These are phyloP conservation scores for Dastarcus helophoroides DNA, from an alignment of 2,888 invertebrate species.

Conservation along the genomic window DNA sequence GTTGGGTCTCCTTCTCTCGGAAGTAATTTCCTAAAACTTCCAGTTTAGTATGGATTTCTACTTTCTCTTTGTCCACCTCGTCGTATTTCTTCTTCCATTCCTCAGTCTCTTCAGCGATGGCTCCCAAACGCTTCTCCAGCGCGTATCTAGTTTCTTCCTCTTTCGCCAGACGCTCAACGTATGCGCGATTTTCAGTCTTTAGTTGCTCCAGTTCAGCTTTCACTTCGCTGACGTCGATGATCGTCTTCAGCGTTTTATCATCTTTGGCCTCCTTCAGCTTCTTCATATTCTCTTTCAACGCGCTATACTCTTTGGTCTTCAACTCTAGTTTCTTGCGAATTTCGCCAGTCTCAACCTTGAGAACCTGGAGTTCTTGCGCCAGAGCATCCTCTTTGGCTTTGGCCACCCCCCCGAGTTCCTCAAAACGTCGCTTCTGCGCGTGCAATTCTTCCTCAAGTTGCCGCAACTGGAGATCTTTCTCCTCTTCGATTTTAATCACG, in stretches of 20 bases:
- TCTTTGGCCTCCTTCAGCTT: constrained; percentile 35
- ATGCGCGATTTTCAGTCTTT: constrained; percentile 41
- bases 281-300: constrained; percentile 40
- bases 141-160: constrained; percentile 37
- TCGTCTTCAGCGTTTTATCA: constrained; percentile 26
- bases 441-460: constrained; percentile 31
- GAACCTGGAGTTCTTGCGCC: constrained; percentile 45
- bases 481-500: constrained; percentile 33
- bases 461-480: constrained; percentile 32
- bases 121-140: constrained; percentile 35
- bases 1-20: constrained; percentile 77
- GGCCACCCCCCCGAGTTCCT: too few species aligned
- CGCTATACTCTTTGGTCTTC: constrained; percentile 35
- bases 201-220: constrained; percentile 48
- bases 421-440: constrained; percentile 26
- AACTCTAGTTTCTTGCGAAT: constrained; percentile 30
- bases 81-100: constrained; percentile 47
- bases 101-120: constrained; percentile 41
- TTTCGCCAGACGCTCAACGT: constrained; percentile 37
- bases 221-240: constrained; percentile 44
- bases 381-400: constrained; percentile 44
- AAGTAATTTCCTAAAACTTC: constrained; percentile 83
- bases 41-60: constrained; percentile 70
- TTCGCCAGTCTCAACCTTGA: constrained; percentile 36
- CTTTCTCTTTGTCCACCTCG: constrained; percentile 56